Evolutionary conservation across 2,888 invertebrate species (phyloP).

Genomic region (Sarcophaga rosellei): DNA sequence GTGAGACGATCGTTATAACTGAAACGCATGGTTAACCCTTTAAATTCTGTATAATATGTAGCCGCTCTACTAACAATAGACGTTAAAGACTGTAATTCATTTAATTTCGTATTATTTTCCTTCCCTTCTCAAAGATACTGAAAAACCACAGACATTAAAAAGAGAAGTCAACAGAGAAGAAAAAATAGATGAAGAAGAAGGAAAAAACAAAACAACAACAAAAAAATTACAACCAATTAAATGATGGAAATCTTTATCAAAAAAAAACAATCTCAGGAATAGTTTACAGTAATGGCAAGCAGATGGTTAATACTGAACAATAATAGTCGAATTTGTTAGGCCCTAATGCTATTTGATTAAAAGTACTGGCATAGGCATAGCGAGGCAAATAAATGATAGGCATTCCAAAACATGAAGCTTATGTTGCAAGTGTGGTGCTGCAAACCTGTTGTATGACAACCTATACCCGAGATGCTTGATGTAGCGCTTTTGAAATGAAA

Average conservation of each 20-base stretch:
- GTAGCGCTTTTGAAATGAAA: neutral
- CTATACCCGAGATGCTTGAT: neutral
- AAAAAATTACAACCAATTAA: neutral
- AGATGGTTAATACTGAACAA: neutral
- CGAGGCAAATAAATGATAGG: neutral
- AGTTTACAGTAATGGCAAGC: neutral
- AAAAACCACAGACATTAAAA: constrained; percentile 40
- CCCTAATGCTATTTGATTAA: neutral
- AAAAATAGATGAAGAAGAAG: neutral
- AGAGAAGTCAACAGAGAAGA: constrained; percentile 2
- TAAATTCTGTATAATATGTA: no score
- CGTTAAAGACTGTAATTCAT: neutral
- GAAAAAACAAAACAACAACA: neutral
- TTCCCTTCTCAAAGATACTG: constrained; percentile 5
- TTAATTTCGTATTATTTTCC: constrained; percentile 20
- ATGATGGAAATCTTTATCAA: neutral
- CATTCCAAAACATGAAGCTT: neutral
- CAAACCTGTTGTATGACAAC: neutral
- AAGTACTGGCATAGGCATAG: no score
- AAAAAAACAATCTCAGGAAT: constrained; percentile 1
- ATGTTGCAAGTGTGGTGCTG: neutral
- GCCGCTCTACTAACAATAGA: no score
- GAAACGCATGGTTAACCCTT: no score
- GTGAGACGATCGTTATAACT: no score
- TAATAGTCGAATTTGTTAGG: neutral